Evolutionary conservation across 2,113 vertebrate species (phyloP).

Genomic region (Epinephelus fuscoguttatus): DNA sequence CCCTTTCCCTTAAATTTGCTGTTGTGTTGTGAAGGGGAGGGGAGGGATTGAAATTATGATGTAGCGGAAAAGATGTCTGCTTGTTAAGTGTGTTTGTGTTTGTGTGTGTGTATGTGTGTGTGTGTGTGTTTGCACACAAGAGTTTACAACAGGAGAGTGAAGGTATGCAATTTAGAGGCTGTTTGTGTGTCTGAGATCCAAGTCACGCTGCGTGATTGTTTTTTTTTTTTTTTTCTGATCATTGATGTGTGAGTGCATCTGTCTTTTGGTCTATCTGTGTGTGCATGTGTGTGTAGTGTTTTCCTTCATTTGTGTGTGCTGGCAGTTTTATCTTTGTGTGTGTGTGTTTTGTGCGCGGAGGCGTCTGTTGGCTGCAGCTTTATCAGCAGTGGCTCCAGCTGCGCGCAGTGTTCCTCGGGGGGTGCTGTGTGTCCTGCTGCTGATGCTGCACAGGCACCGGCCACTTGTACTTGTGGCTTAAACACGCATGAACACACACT

Average conservation of each 20-base stretch:
- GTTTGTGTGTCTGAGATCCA: slow-evolving; percentile 44
- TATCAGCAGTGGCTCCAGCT: slow-evolving; percentile 71
- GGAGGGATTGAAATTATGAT: slow-evolving; percentile 75
- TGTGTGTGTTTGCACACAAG: slow-evolving; percentile 14
- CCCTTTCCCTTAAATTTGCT: slow-evolving; percentile 79
- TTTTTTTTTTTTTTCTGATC: slow-evolving; percentile 10
- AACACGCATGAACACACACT: slow-evolving; percentile 26
- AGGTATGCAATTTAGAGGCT: slow-evolving; percentile 43
- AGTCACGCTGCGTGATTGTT: slow-evolving; percentile 15
- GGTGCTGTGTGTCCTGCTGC: slow-evolving; percentile 35
- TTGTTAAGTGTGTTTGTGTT: slow-evolving; percentile 62
- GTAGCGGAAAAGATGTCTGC: slow-evolving; percentile 77
- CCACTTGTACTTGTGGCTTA: slow-evolving; percentile 49
- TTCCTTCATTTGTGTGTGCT: slow-evolving; percentile 31
- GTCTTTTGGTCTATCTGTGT: slow-evolving; percentile 28
- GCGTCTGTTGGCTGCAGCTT: slow-evolving; percentile 66
- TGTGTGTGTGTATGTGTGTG: slow-evolving; percentile 21
- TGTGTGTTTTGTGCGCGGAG: slow-evolving; percentile 41
- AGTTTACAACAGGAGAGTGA: slow-evolving; percentile 32
- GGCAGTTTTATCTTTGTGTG: slow-evolving; percentile 39
- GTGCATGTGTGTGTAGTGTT: slow-evolving; percentile 31
- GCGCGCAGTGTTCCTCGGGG: slow-evolving; percentile 65
- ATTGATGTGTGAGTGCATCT: slow-evolving; percentile 50
- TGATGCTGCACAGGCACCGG: slow-evolving; percentile 27
- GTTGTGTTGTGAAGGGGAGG: slow-evolving; percentile 61